These are phyloP conservation scores for Platycheirus rosarum DNA, from an alignment of 2,888 invertebrate genomes.

Conservation along the genomic window DNA sequence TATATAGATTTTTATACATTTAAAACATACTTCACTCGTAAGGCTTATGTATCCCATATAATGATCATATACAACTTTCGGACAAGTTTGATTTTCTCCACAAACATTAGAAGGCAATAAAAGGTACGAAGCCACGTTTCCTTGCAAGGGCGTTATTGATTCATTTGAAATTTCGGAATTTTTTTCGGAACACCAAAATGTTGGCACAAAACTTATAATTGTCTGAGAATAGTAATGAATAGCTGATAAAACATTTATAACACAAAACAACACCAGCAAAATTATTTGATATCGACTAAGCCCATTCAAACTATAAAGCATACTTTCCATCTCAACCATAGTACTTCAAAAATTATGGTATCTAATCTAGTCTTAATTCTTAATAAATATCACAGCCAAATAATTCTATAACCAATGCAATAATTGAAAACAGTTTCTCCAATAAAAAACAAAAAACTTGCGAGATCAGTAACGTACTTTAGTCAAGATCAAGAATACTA, in stretches of 20 bases:
- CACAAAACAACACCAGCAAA: constrained; percentile 83
- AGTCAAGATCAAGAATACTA: no score
- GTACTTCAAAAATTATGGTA: no score
- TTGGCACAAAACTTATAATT: constrained; percentile 84
- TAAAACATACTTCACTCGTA: constrained; percentile 84
- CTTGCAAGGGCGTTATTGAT: constrained; percentile 9
- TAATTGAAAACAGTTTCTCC: no score
- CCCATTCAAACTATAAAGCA: constrained; percentile 84
- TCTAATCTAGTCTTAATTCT: no score
- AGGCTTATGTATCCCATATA: constrained; percentile 85
- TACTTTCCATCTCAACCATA: constrained; percentile 82
- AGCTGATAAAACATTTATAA: constrained; percentile 84
- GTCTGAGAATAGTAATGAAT: constrained; percentile 86
- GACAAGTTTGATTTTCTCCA: constrained; percentile 76
- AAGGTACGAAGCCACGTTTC: constrained; percentile 26
- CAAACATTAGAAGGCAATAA: no score
- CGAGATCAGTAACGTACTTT: no score
- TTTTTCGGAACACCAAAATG: constrained; percentile 80
- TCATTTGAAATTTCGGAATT: constrained; percentile 12
- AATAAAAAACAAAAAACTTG: no score
- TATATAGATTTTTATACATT: no score
- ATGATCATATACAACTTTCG: constrained; percentile 84
- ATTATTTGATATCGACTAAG: constrained; percentile 84
- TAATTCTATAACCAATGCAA: no score
- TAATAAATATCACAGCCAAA: no score